Evolutionary conservation across 1,140 invertebrate species (phyloP), one percentile per base, ranked within the genome.

Genomic region (Ditylenchus dipsaci): DNA sequence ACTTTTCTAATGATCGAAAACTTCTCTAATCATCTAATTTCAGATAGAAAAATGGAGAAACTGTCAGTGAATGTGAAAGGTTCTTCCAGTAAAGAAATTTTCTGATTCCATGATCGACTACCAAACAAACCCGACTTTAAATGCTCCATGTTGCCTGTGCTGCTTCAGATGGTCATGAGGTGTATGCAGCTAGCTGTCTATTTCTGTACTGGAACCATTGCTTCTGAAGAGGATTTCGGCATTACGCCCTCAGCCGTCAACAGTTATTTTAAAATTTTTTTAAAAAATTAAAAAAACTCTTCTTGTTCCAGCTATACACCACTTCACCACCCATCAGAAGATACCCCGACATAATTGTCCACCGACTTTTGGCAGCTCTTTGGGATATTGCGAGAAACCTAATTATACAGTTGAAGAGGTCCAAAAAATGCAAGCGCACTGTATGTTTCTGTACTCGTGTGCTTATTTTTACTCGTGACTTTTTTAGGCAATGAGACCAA

Each of bases 111-210:
- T 61, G 59, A n/a, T 30, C 26, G n/a, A n/a, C 29, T 61, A 61
- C 38, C n/a, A 61, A 3, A 29, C 5, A 19, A 19, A 61, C 13
- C 59, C 29, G 38, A 61, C 21, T 29, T 61, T 9, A 87, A 88
- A 15, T 91, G 93, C 85, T 89, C 90, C 7, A 71, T 83, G 93
- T 0, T 97, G 94, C 0, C 88, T 94, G 57, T 57, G 9, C 21
- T 75, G 1, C 30, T 66, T 23, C 76, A 78, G 38, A 62, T 77
- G 29, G 26, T 75, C n/a, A 59, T 78, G 67, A 72, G 63, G 3
- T 98, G 95, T 82, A 98, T 98, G 95, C 90, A 95, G 86, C 94
- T 97, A 85, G 96, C 96, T 0, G 88, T 96, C 0, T 99, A 98
- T 85, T 98, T 98, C 83, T 89, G 91, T 47, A 94, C 92, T 82